Base-by-base conservation (phyloP, 2,797 vertebrate species). In the Clarias pachynema region DNA sequence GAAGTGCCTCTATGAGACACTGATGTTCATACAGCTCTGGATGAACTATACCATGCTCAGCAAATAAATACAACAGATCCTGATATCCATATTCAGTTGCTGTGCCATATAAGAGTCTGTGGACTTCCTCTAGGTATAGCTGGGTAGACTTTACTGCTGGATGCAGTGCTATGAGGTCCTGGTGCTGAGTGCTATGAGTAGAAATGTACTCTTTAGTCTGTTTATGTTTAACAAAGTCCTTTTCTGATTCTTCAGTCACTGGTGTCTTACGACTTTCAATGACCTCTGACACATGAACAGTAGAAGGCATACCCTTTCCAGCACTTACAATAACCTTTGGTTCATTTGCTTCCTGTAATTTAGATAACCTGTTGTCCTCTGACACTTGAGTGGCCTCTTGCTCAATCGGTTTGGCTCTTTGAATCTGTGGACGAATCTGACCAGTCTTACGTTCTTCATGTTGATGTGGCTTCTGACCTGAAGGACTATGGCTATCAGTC, bases 11-110 rank as follows among this genome's bases (percentile, higher is more conserved):
- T 83, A 96, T 94, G 24, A 96, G 94, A 90, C 93, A 95, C 81
- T 96, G 94, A 85, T 96, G 94, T 49, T 96, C 95, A 89, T 94
- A 96, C 0, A 95, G 91, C 26, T 96, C 94, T 82, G 94, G 89
- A 85, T 92, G 93, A 92, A 95, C 94, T 53, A 94, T 90, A 49
- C 95, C 95, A 89, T 95, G 87, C 57, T 95, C 93, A 89, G 95
- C 93, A 88, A 95, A 96, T 85, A 94, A 94, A 84, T 92, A 94
- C 31, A 96, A 86, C 81, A 96, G 91, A 90, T 96, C 95, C 73
- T 94, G 95, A 90, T 96, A 96, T 72, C 95, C 94, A 90, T 96
- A 96, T 80, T 95, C 93, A 79, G 89, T 81, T 84, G 91, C 75
- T 85, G 94, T 95, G 5, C 94, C 94, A 90, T 95, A 96, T 66